These are phyloP conservation scores for Plodia interpunctella DNA, from an alignment of 1,140 invertebrate genomes.

Conservation along the genomic window DNA sequence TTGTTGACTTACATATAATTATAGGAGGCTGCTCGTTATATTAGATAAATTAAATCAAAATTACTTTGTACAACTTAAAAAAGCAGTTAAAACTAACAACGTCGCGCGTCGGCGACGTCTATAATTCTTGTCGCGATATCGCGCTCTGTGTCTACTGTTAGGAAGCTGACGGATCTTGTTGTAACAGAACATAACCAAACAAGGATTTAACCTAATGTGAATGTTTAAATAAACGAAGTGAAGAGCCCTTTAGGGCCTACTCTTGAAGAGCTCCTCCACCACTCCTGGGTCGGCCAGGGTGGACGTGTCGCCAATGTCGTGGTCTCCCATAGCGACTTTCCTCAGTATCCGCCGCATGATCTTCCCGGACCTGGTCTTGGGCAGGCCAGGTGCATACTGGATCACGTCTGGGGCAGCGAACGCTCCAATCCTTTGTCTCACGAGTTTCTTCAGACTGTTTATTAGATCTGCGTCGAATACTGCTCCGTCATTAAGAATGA, in stretches of 20 bases:
- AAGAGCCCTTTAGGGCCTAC: slow-evolving; percentile 79
- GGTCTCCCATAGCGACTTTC: slow-evolving; percentile 93
- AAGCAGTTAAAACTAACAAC: neutral
- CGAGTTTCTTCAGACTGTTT: slow-evolving; percentile 87
- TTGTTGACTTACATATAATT: no score
- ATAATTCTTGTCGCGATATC: no score
- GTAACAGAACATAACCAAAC: neutral
- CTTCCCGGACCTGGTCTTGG: slow-evolving; percentile 98
- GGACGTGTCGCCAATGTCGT: slow-evolving; percentile 93
- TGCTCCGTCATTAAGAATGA: slow-evolving; percentile 89
- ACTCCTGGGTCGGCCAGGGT: slow-evolving; percentile 93
- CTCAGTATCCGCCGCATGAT: slow-evolving; percentile 97
- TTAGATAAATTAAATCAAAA: no score
- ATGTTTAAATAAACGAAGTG: neutral
- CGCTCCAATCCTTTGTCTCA: slow-evolving; percentile 95
- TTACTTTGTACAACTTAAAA: neutral
- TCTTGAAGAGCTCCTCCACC: slow-evolving; percentile 87
- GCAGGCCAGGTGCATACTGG: slow-evolving; percentile 93
- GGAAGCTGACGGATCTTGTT: slow-evolving; percentile 12
- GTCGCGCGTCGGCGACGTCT: no score
- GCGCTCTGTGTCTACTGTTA: neutral
- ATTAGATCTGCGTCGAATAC: slow-evolving; percentile 84
- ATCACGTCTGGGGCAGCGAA: slow-evolving; percentile 97
- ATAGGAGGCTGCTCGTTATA: no score
- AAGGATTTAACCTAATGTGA: neutral